Percentiles rank a stretch among this genome's conserved stretches.
Evolutionary conservation across 2,888 invertebrate genomes (phyloP).

Genomic region (Melangyna quadrimaculata): DNA sequence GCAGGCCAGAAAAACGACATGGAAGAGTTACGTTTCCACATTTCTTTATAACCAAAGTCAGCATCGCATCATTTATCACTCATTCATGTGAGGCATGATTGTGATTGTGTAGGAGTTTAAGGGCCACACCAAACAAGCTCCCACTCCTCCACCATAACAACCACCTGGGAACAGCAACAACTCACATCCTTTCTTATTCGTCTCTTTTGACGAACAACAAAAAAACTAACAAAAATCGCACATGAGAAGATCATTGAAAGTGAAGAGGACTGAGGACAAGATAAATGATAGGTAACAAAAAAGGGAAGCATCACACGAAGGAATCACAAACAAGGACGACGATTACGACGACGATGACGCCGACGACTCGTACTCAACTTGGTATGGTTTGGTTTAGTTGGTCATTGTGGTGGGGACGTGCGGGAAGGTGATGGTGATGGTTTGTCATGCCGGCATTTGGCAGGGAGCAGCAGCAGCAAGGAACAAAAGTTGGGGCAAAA

Average conservation of each 20-base stretch:
- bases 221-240: constrained; percentile 46
- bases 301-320: constrained; percentile 58
- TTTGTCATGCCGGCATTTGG: not conserved
- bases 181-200: constrained; percentile 51
- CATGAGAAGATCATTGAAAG: constrained; percentile 67
- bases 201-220: constrained; percentile 28
- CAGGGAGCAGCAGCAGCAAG: constrained; percentile 32
- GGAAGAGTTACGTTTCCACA: constrained; percentile 59
- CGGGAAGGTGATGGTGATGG: not conserved
- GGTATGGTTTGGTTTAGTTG: no score
- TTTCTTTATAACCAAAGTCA: constrained; percentile 65
- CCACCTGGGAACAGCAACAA: constrained; percentile 1
- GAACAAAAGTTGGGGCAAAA: constrained; percentile 54
- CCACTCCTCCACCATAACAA: not conserved
- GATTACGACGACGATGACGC: no score
- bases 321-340: constrained; percentile 63
- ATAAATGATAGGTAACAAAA: constrained; percentile 66
- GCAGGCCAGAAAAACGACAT: not conserved
- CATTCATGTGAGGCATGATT: constrained; percentile 67
- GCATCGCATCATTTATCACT: constrained; percentile 68
- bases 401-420: not conserved
- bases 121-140: constrained; percentile 33
- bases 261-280: constrained; percentile 66
- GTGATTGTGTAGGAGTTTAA: constrained; percentile 65
- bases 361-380: not conserved